Evolutionary conservation across 2,888 invertebrate genomes (phyloP).

Genomic region (Hecatera dysodea): DNA sequence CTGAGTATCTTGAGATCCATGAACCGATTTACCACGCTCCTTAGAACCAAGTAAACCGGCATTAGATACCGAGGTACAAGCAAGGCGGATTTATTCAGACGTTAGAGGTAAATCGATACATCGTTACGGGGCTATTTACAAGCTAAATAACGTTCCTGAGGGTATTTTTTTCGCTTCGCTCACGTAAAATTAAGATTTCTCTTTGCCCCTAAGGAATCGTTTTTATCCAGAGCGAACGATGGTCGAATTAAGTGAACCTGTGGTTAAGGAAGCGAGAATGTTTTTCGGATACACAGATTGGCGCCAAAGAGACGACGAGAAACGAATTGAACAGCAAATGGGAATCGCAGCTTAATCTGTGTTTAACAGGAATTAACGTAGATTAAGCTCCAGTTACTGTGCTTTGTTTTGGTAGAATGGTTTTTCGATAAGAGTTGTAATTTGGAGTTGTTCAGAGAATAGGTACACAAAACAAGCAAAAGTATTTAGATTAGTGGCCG

Average conservation of each 20-base stretch:
- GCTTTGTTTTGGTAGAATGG: conserved; percentile 14
- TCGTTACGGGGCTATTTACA: conserved; percentile 44
- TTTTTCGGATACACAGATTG: conserved; percentile 42
- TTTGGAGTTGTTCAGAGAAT: not conserved
- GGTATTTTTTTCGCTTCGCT: conserved; percentile 39
- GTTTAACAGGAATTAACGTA: conserved; percentile 31
- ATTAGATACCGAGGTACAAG: conserved; percentile 3
- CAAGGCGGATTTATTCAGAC: conserved; percentile 19
- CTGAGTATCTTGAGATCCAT: not conserved
- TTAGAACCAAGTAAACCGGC: not conserved
- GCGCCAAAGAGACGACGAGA: conserved; percentile 17
- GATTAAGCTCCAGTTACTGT: conserved; percentile 33
- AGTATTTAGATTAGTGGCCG: no score
- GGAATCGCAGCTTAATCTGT: conserved; percentile 26
- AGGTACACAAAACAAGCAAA: not conserved
- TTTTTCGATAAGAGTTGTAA: conserved; percentile 1
- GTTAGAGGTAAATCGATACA: conserved; percentile 39
- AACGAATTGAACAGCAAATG: conserved; percentile 12
- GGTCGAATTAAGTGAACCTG: conserved; percentile 40
- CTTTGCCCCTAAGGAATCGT: conserved; percentile 41
- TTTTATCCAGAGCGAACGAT: conserved; percentile 29
- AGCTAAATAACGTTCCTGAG: conserved; percentile 41
- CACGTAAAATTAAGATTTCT: conserved; percentile 57
- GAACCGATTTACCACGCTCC: not conserved
- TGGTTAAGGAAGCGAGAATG: conserved; percentile 34